Base-by-base conservation (phyloP, 2,113 vertebrate species). In the Morone chrysops region DNA sequence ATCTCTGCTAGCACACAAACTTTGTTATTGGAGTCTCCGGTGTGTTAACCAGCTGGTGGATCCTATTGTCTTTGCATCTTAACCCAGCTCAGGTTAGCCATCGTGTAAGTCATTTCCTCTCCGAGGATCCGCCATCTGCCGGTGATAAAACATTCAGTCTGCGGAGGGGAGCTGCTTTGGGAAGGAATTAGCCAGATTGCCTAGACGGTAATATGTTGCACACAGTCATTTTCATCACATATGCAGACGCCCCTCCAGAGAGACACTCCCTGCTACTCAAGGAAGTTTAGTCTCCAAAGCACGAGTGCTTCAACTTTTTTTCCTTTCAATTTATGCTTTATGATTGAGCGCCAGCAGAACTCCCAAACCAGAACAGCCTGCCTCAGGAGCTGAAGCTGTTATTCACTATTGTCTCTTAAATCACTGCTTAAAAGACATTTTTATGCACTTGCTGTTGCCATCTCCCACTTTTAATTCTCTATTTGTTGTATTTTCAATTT, bases 41-140 rank as follows among this genome's bases (percentile, higher is more conserved):
- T 88, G 87, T 83, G 87, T 85, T 89, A 85, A 87, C 74, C 85
- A 90, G 92, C 89, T 89, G 92, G 62, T 90, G 89, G 67, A 78
- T 75, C 54, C 72, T 75, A 85, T 85, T 89, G 90, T 87, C 71
- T 74, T 65, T 74, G 80, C 71, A 75, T 88, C 81, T 80, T 78
- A 63, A 77, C 84, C 70, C 75, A 73, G 84, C 85, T 90, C 84
- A 88, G 87, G 88, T 85, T 90, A 89, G 87, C 73, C 36, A 25
- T 56, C 22, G 22, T 82, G 76, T 73, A 82, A 84, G 81, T 88
- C 84, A 85, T 84, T 89, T 89, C 78, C 85, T 84, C 65, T 84
- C 75, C 6, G 18, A 45, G 76, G 77, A 87, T 70, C 38, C 16
- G 36, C 84, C 90, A 91, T 91, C 89, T 89, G 88, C 75, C 48